Conservation (phyloP, 2,888 invertebrate genomes). For the Panzeria rudis region DNA sequence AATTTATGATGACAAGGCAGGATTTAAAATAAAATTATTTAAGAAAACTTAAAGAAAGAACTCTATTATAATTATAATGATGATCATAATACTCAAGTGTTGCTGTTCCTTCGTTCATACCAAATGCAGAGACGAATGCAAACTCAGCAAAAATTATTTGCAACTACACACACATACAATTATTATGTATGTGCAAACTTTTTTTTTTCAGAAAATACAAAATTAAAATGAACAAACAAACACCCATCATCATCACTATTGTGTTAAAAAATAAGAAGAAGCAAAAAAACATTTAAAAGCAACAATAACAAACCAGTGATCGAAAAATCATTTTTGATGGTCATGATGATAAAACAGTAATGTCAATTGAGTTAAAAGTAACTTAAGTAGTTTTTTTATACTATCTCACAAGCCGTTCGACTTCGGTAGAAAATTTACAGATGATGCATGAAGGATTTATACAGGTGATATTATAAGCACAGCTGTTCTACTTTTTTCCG, state of each 20-base stretch:
- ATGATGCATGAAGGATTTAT: too few species aligned
- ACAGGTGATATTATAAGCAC: too few species aligned
- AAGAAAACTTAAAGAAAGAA: conserved; percentile 37
- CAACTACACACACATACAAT: conserved; percentile 22
- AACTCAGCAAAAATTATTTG: conserved; percentile 52
- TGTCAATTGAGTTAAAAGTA: not conserved
- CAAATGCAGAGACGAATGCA: conserved; percentile 47
- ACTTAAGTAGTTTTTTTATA: too few species aligned
- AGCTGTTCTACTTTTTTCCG: too few species aligned
- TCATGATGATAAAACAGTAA: conserved; percentile 13
- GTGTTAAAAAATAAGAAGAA: conserved; percentile 28
- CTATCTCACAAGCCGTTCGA: too few species aligned
- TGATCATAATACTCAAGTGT: conserved; percentile 29
- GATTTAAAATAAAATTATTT: conserved; percentile 27
- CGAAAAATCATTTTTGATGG: conserved; percentile 25
- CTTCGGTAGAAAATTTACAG: too few species aligned
- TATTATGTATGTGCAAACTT: not conserved
- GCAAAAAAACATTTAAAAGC: conserved; percentile 13
- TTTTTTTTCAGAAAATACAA: conserved; percentile 32
- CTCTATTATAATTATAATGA: conserved; percentile 35
- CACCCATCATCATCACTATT: conserved; percentile 30
- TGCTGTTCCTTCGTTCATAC: not conserved
- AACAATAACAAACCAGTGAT: conserved; percentile 36
- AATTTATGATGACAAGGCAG: conserved; percentile 58
- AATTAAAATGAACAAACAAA: conserved; percentile 29